phyloP scores from a whole-genome alignment of 2,797 vertebrate species.

The Anabacerthia variegaticeps region DNA sequence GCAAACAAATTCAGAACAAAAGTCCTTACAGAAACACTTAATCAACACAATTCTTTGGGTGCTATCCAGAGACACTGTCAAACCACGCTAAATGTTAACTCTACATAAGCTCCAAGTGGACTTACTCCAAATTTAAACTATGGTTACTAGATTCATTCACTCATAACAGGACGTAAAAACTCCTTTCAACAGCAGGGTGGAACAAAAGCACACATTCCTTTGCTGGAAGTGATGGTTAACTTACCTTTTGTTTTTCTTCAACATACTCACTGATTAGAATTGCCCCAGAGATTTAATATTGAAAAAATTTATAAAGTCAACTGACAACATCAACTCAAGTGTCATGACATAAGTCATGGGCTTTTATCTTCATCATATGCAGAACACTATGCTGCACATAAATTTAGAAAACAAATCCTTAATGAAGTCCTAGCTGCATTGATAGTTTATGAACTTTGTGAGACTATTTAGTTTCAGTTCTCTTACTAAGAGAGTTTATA shows the following conservation, averaged over 20 bases:
- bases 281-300: neutral
- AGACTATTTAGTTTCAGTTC: neutral
- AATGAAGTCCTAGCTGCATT: neutral
- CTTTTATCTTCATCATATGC: neutral
- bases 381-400: neutral
- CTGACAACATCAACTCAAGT: neutral
- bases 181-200: neutral
- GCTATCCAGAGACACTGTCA: neutral
- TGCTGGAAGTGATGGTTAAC: neutral
- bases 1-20: neutral
- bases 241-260: constrained; percentile 28
- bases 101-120: neutral
- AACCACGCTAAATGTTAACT: neutral
- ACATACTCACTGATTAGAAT: neutral
- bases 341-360: neutral
- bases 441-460: neutral
- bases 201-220: constrained; percentile 1
- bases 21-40: neutral
- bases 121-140: neutral
- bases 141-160: neutral
- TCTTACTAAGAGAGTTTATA: neutral
- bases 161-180: neutral
- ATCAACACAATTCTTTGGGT: neutral
- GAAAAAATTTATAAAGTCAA: neutral
- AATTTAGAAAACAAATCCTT: neutral